Evolutionary conservation across 2,888 invertebrate species (phyloP), one percentile per base, ranked within the genome.

Genomic region (Caenorhabditis becei): DNA sequence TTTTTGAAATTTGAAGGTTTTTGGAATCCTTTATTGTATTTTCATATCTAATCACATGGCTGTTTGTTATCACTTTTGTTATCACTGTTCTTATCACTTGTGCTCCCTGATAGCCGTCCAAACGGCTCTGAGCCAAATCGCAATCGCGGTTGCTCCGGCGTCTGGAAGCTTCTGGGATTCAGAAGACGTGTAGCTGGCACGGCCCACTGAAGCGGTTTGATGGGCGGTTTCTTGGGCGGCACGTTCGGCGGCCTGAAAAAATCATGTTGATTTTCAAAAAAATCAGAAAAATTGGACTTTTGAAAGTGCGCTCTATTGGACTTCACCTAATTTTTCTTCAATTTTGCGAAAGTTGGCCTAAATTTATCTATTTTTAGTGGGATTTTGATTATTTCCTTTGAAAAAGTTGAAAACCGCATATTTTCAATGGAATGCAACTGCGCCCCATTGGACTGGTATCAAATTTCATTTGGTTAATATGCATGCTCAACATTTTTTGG

Each of bases 141-240:
- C 77, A 11, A 88, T 80, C 0, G 88, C 89, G 28, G 79, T 85
- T 2, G 89, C 89, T 18, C 89, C 89, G 1, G 89, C 87, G 51
- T 89, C 89, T 1, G 88, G 85, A 11, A 83, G 75, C 8, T 65
- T 81, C 74, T 89, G 88, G 0, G 80, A 47, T 56, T 80, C 71
- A 1, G 54, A 54, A n/a, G 85, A 79, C 3, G 89, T 89, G 82
- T 89, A 89, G 35, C 85, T 84, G 10, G 89, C 89, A 18, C 89
- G 58, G 8, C 89, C 89, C 10, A 87, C 82, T 7, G 80, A 66
- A 24, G 89, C 89, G 28, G 56, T 78, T 85, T 86, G 86, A 54
- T 69, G 66, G 8, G 86, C 83, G 23, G 89, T 89, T 18, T 49
- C 80, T 23, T 78, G 51, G 8, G 89, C 88, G 1, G 84, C 83